These are phyloP conservation scores for Pangasius mekongensis DNA, from an alignment of 2,797 vertebrate genomes.

Conservation along the genomic window DNA sequence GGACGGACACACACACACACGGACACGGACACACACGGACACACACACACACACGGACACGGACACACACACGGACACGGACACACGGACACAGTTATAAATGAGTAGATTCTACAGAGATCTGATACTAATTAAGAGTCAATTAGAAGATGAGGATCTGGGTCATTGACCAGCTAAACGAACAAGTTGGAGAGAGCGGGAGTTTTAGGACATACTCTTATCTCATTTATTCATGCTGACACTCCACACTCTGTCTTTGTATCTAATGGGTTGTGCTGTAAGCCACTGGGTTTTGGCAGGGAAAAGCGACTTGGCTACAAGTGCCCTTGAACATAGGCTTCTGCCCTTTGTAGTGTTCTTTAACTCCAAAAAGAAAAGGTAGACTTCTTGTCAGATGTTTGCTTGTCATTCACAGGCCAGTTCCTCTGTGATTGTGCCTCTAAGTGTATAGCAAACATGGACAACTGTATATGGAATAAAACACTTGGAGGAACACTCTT, in stretches of 20 bases:
- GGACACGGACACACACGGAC: background rate
- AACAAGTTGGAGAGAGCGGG: constrained; percentile 51
- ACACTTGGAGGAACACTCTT: background rate
- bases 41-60: constrained; percentile 12
- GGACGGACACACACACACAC: constrained; percentile 11
- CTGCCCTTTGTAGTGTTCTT: background rate
- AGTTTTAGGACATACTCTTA: constrained; percentile 61
- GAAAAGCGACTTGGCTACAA: background rate
- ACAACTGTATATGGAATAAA: background rate
- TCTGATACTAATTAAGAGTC: constrained; percentile 76
- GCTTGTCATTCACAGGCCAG: background rate
- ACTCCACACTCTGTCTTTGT: constrained; percentile 38
- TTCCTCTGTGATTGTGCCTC: background rate
- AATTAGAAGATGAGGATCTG: constrained; percentile 69
- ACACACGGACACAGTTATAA: constrained; percentile 20
- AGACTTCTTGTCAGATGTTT: background rate
- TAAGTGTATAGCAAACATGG: background rate
- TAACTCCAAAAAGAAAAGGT: background rate
- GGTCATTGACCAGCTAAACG: constrained; percentile 70
- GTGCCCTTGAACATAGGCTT: constrained; percentile 34
- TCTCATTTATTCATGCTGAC: constrained; percentile 67
- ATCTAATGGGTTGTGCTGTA: background rate
- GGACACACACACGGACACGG: constrained; percentile 15
- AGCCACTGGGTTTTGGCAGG: background rate
- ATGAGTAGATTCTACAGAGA: constrained; percentile 53